phyloP scores from a whole-genome alignment of 2,888 invertebrate genomes.

The Caenorhabditis japonica region DNA sequence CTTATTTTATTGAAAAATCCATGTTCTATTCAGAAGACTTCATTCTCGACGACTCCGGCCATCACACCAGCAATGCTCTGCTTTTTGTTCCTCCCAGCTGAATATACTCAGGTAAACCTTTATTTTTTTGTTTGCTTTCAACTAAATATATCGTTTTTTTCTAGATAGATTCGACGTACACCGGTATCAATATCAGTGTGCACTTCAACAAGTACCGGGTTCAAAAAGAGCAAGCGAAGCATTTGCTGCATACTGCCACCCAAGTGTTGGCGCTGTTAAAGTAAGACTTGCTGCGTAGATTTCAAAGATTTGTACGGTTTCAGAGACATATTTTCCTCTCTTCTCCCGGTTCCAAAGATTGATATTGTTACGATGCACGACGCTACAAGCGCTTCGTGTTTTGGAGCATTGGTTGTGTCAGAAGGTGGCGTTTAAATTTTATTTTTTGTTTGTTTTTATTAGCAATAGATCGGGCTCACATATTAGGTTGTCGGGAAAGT shows the following conservation, averaged over 20 bases:
- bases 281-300: conserved; percentile 1
- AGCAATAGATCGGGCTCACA: background rate
- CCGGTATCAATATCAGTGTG: conserved; percentile 55
- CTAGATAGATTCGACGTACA: conserved; percentile 56
- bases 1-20: no score
- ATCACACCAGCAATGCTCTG: conserved; percentile 55
- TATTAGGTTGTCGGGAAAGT: background rate
- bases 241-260: conserved; percentile 52
- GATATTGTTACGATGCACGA: conserved; percentile 57
- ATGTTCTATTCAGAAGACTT: conserved; percentile 48
- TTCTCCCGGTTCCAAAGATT: conserved; percentile 47
- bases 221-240: conserved; percentile 53
- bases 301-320: background rate
- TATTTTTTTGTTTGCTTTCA: no score
- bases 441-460: background rate
- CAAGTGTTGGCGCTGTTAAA: conserved; percentile 58
- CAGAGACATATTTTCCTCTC: conserved; percentile 41
- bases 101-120: conserved; percentile 53
- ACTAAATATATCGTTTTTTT: conserved; percentile 8
- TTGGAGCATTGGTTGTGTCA: conserved; percentile 50
- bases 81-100: conserved; percentile 52
- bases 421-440: conserved; percentile 45
- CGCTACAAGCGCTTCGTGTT: conserved; percentile 34
- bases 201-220: conserved; percentile 57
- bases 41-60: conserved; percentile 51